Evolutionary conservation across 1,140 invertebrate species (phyloP), one percentile per base, ranked within the genome.

Genomic region (Centruroides sculpturatus): DNA sequence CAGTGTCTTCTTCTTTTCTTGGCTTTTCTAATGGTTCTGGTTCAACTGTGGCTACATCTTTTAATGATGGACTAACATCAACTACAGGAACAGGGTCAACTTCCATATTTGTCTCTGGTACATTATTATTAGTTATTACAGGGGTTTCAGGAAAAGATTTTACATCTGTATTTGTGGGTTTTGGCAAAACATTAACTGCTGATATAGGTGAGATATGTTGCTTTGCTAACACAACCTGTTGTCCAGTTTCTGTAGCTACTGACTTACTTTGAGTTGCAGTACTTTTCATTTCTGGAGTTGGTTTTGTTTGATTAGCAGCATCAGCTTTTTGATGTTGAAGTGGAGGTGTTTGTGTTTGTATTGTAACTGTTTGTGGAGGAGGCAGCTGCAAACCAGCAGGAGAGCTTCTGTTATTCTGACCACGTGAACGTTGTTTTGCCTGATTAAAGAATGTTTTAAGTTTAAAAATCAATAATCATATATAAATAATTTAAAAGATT

Each of bases 221-320:
- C 10, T 34, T 51, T n/a, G 23, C 50, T 51, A 13, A 34, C 5
- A 47, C 35, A 47, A n/a, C n/a, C 11, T n/a, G 11, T 46, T 58
- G 13, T 50, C 56, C 57, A 12, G 61, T 52, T 52, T 62, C 61
- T 9, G 51, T 60, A 57, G 59, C 56, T 53, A 58, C 36, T 51
- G 60, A 57, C 41, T 64, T 64, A 47, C 59, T 61, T n/a, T 64
- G 60, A 47, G 57, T 61, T 5, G 59, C 36, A 47, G 63, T 56
- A 36, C 59, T 48, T 59, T 60, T 61, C 11, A 55, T 36, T 59
- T 64, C 63, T 8, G 51, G 8, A 49, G 59, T 59, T 57, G 76
- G 75, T 71, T 80, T 81, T 23, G 80, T 85, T 72, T 85, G 83
- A 72, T 84, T 85, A 13, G 82, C 81, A 23, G 83, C 83, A 73